Evolutionary conservation across 2,797 vertebrate species (phyloP).

Genomic region (Rhabdophis nuchalis): DNA sequence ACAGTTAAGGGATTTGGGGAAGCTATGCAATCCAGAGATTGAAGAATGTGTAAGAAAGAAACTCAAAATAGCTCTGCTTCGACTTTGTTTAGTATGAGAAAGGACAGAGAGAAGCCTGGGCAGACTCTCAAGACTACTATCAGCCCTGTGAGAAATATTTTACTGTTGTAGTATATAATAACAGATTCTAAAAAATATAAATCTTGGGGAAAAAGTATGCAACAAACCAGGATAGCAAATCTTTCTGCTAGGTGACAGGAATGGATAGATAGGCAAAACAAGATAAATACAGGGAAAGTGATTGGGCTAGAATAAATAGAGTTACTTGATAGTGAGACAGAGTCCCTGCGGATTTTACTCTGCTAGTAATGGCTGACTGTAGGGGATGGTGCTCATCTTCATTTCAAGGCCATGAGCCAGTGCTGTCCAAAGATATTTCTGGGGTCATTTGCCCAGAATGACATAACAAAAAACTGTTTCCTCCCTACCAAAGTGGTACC

Average conservation of each 20-base stretch:
- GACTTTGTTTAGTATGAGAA: not conserved
- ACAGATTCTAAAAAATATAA: not conserved
- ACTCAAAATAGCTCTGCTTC: not conserved
- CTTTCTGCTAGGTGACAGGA: not conserved
- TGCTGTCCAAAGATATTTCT: not conserved
- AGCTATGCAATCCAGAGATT: not conserved
- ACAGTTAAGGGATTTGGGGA: not conserved
- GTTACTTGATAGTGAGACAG: not conserved
- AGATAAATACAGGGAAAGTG: not conserved
- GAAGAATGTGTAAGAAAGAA: not conserved
- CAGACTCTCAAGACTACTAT: not conserved
- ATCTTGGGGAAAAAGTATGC: not conserved
- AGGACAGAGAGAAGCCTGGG: not conserved
- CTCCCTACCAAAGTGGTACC: not conserved
- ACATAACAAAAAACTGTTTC: not conserved
- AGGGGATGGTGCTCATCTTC: not conserved
- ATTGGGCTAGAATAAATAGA: not conserved
- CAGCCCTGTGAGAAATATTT: not conserved
- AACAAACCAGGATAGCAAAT: not conserved
- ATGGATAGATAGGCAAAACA: not conserved
- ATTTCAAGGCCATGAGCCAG: not conserved
- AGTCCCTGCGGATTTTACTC: not conserved
- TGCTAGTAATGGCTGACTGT: not conserved
- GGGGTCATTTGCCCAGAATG: not conserved
- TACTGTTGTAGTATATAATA: not conserved